phyloP scores from a whole-genome alignment of 2,888 invertebrate species.

The Junonia oenone region DNA sequence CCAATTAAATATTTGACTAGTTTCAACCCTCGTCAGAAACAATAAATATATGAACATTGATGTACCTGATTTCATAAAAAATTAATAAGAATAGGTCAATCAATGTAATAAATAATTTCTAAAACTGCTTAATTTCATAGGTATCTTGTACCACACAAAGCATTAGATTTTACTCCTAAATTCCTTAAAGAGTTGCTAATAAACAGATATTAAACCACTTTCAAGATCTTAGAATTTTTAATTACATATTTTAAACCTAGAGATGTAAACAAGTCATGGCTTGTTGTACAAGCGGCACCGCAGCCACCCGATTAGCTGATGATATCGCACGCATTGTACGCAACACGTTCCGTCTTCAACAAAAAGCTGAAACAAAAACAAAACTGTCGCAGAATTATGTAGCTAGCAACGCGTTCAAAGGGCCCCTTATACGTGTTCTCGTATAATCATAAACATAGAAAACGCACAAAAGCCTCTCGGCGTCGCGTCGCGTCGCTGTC shows the following conservation, averaged over 20 bases:
- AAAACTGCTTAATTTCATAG: too few species aligned
- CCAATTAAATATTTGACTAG: conserved; percentile 1
- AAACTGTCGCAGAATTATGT: conserved; percentile 57
- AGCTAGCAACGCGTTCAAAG: conserved; percentile 67
- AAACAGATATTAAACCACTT: too few species aligned
- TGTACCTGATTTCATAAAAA: too few species aligned
- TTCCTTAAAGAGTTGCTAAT: too few species aligned
- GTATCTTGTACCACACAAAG: too few species aligned
- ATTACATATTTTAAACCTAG: conserved; percentile 1
- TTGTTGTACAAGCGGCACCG: conserved; percentile 12
- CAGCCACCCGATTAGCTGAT: conserved; percentile 13
- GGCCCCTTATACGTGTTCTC: conserved; percentile 73
- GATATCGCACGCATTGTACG: conserved; percentile 27
- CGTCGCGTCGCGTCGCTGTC: conserved; percentile 70
- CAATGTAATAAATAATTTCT: background rate
- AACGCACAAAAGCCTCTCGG: conserved; percentile 78
- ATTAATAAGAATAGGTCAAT: background rate
- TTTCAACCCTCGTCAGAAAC: background rate
- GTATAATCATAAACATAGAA: conserved; percentile 78
- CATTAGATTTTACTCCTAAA: too few species aligned
- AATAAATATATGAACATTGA: background rate
- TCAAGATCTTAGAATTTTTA: too few species aligned
- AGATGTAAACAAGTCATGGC: conserved; percentile 3
- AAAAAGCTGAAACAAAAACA: conserved; percentile 61
- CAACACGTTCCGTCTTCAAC: conserved; percentile 33